A percentile compares a stretch with the other conserved stretches of the same genome.
Evolutionary conservation across 64 coral and sea anemone genomes (phyloP).

Genomic region (Actinia tenebrosa): DNA sequence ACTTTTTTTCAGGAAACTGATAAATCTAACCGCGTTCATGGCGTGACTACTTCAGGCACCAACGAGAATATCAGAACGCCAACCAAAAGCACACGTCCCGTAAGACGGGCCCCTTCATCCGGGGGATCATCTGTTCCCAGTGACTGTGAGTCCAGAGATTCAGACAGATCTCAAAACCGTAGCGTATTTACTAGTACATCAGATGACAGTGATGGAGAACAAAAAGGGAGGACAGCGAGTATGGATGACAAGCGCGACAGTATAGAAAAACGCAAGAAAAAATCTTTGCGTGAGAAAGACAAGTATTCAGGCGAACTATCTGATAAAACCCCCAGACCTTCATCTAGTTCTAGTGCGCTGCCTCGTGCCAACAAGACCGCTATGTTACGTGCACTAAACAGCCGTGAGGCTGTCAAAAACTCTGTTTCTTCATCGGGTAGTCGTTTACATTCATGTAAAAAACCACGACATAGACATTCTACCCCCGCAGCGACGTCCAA

Average conservation of each 20-base stretch:
- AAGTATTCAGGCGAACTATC: background rate
- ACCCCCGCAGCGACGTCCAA: background rate
- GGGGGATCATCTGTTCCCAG: conserved; percentile 1
- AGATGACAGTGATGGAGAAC: conserved; percentile 74
- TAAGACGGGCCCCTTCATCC: background rate
- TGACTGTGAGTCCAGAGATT: conserved; percentile 13
- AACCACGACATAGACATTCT: background rate
- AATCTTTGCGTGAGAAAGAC: background rate
- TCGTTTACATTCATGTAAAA: conserved; percentile 6
- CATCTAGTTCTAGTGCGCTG: conserved; percentile 16
- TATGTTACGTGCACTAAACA: conserved; percentile 60
- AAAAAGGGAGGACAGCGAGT: conserved; percentile 7
- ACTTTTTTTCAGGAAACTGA: conserved; percentile 11
- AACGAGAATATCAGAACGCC: conserved; percentile 7
- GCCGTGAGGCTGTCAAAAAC: conserved; percentile 61
- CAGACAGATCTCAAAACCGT: background rate
- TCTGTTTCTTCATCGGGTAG: background rate
- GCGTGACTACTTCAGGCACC: background rate
- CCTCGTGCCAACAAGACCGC: conserved; percentile 82
- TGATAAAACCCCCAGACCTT: conserved; percentile 19
- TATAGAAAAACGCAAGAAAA: conserved; percentile 21
- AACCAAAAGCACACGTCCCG: background rate
- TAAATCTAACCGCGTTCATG: conserved; percentile 8
- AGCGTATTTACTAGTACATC: conserved; percentile 62
- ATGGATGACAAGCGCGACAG: background rate